phyloP scores from a whole-genome alignment of 2,113 vertebrate species.

The Podarcis raffonei region DNA sequence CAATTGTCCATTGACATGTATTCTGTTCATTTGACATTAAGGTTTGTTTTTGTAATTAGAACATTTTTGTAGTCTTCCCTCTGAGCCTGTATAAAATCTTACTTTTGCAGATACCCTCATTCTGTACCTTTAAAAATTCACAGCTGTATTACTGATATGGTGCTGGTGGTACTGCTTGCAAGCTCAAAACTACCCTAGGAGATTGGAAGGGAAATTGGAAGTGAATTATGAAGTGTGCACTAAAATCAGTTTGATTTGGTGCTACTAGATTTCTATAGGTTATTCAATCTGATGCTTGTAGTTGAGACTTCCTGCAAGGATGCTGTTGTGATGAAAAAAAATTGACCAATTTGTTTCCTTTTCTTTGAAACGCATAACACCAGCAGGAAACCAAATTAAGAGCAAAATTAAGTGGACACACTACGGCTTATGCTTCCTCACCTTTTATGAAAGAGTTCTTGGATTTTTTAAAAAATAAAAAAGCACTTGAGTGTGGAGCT shows the following conservation, averaged over 20 bases:
- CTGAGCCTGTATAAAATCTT: constrained; percentile 63
- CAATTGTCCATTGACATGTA: not conserved
- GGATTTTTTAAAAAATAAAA: constrained; percentile 36
- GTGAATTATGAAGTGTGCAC: constrained; percentile 12
- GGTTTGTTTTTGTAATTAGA: not conserved
- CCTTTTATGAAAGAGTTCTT: not conserved
- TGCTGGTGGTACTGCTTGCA: constrained; percentile 18
- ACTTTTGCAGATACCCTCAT: constrained; percentile 9
- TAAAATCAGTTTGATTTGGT: not conserved
- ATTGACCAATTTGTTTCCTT: not conserved
- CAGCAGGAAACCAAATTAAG: not conserved
- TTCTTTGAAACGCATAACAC: not conserved
- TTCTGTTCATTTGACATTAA: constrained; percentile 1
- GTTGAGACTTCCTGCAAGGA: not conserved
- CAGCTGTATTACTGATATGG: not conserved
- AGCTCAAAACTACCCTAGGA: constrained; percentile 25
- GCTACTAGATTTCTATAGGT: not conserved
- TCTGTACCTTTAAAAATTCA: not conserved
- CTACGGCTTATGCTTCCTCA: constrained; percentile 2
- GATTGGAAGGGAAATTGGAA: not conserved
- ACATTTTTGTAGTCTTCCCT: not conserved
- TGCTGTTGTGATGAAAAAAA: not conserved
- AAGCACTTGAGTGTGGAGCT: constrained; percentile 24
- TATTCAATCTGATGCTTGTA: not conserved
- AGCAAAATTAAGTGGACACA: constrained; percentile 3